A percentile compares a stretch with the other conserved stretches of the same genome.
Evolutionary conservation across 2,113 vertebrate species (phyloP).

Genomic region (Heterotis niloticus): DNA sequence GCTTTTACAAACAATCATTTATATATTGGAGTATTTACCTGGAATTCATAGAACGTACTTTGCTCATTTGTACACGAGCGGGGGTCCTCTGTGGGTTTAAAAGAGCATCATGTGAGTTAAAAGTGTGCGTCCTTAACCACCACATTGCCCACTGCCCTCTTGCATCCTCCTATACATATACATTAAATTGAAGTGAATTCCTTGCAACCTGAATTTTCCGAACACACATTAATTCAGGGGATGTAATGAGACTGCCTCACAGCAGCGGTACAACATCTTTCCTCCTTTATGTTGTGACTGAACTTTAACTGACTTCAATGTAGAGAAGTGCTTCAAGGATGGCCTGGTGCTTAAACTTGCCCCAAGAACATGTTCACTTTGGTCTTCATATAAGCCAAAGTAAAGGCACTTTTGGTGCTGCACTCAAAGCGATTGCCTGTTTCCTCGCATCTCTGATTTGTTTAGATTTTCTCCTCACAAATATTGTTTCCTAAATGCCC

Average conservation of each 20-base stretch:
- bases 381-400: neutral
- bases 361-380: neutral
- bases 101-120: neutral
- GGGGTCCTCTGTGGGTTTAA: neutral
- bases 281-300: neutral
- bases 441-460: slow-evolving; percentile 45
- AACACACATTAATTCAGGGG: slow-evolving; percentile 31
- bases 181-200: slow-evolving; percentile 36
- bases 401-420: neutral
- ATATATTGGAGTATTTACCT: neutral
- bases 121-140: neutral
- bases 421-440: slow-evolving; percentile 36
- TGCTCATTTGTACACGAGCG: neutral
- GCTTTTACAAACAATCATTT: neutral
- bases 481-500: slow-evolving; percentile 32
- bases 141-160: neutral
- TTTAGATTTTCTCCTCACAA: slow-evolving; percentile 37
- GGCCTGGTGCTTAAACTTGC: slow-evolving; percentile 2
- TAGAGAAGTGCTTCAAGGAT: neutral
- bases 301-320: neutral
- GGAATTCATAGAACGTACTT: neutral
- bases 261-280: neutral
- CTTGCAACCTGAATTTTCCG: neutral
- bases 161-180: slow-evolving; percentile 37
- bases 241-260: slow-evolving; percentile 25